Evolutionary conservation across 2,888 invertebrate species (phyloP).

Genomic region (Octonoba sinensis): DNA sequence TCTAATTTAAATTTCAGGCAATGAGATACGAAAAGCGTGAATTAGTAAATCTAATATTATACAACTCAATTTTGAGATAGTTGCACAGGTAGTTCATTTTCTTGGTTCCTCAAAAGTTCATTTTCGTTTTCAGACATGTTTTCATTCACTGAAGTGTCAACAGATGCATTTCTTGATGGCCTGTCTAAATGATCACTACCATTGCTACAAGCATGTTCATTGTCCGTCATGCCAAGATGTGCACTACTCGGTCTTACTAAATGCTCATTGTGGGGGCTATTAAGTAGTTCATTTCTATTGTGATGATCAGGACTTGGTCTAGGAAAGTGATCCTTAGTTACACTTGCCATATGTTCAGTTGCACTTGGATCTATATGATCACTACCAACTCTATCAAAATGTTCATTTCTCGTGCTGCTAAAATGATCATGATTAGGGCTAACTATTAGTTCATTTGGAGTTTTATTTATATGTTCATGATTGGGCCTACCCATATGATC

Average conservation of each 20-base stretch:
- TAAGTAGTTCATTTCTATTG: conserved; percentile 41
- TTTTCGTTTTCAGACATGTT: conserved; percentile 43
- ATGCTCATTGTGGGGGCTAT: conserved; percentile 56
- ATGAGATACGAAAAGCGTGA: conserved; percentile 26
- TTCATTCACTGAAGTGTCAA: conserved; percentile 43
- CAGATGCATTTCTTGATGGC: conserved; percentile 52
- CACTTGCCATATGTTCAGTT: conserved; percentile 48
- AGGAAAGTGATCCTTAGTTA: conserved; percentile 54
- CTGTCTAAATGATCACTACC: conserved; percentile 54
- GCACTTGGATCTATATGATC: conserved; percentile 42
- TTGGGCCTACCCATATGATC: conserved; percentile 48
- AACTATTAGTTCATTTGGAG: conserved; percentile 37
- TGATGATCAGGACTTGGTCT: conserved; percentile 51
- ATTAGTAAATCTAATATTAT: conserved; percentile 9
- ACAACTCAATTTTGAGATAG: conserved; percentile 42
- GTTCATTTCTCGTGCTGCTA: conserved; percentile 41
- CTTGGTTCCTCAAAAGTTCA: conserved; percentile 39
- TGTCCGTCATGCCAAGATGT: conserved; percentile 44
- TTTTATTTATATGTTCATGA: conserved; percentile 48
- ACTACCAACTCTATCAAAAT: conserved; percentile 38
- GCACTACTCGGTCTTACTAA: conserved; percentile 53
- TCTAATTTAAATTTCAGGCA: conserved; percentile 30
- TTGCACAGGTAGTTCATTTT: conserved; percentile 57
- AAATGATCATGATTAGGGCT: conserved; percentile 54
- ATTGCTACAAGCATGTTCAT: conserved; percentile 49